A percentile compares a stretch with the other conserved stretches of the same genome.
phyloP scores from a whole-genome alignment of 2,888 invertebrate genomes.

The Parelbella ahira region DNA sequence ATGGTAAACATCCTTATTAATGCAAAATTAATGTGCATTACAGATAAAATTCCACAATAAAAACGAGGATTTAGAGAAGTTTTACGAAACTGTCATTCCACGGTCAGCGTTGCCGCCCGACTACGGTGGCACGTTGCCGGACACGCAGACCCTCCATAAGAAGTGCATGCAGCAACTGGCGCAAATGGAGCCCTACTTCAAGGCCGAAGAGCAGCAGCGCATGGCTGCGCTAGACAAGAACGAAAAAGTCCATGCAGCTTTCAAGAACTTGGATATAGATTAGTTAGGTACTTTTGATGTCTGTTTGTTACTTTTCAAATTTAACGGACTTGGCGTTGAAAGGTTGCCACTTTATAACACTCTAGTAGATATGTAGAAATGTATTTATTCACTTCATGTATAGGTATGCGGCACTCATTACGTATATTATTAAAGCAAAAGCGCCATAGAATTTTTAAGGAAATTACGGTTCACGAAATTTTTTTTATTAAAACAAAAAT shows the following conservation, averaged over 20 bases:
- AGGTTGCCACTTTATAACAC: no score
- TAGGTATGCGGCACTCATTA: no score
- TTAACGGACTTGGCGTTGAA: no score
- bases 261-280: conserved; percentile 86
- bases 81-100: conserved; percentile 78
- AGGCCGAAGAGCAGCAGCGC: conserved; percentile 65
- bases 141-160: conserved; percentile 64
- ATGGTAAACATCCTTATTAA: not conserved
- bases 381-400: no score
- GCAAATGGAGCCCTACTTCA: conserved; percentile 57
- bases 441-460: no score
- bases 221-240: conserved; percentile 60
- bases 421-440: no score
- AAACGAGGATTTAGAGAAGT: conserved; percentile 75
- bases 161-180: conserved; percentile 61
- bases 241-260: conserved; percentile 82
- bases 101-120: conserved; percentile 80
- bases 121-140: conserved; percentile 81
- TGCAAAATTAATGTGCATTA: conserved; percentile 26
- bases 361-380: no score
- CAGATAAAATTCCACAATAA: conserved; percentile 83
- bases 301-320: no score
- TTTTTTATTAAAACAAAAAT: no score
- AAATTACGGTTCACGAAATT: no score
- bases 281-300: conserved; percentile 41